These are phyloP conservation scores for Catostomus latipinnis DNA, from an alignment of 2,797 vertebrate species.

Conservation along the genomic window DNA sequence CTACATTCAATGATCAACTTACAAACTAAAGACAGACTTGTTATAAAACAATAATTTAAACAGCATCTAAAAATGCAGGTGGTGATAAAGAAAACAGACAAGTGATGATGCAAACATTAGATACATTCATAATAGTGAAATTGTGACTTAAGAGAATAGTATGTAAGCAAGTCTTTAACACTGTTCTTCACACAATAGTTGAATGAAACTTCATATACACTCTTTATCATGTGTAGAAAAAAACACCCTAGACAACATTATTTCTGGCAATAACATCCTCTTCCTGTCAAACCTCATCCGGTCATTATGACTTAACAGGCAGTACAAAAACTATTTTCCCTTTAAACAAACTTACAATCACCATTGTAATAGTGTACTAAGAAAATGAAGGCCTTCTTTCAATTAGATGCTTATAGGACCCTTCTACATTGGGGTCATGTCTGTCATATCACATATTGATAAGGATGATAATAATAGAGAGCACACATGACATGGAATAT, in stretches of 20 bases:
- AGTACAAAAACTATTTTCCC: slow-evolving; percentile 10
- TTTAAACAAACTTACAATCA: slow-evolving; percentile 19
- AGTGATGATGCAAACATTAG: neutral
- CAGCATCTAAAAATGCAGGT: neutral
- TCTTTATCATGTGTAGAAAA: slow-evolving; percentile 1
- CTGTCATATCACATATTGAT: neutral
- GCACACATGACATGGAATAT: neutral
- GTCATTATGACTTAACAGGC: slow-evolving; percentile 24
- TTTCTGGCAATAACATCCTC: slow-evolving; percentile 34
- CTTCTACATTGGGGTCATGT: neutral
- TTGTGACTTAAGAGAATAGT: neutral
- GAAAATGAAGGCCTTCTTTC: neutral
- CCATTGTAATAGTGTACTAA: slow-evolving; percentile 19
- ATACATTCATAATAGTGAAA: neutral
- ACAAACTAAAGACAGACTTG: neutral
- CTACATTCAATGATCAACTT: slow-evolving; percentile 2
- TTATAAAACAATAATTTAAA: neutral
- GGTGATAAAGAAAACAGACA: too few relatives aligned
- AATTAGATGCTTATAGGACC: too few relatives aligned
- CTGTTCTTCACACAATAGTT: neutral
- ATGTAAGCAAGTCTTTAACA: too few relatives aligned
- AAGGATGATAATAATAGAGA: neutral
- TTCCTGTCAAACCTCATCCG: slow-evolving; percentile 49
- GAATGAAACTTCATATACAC: neutral
- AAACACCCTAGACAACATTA: slow-evolving; percentile 5